A percentile compares a stretch with the other conserved stretches of the same genome.
Evolutionary conservation across 2,113 vertebrate species (phyloP).

Genomic region (Sitta europaea): DNA sequence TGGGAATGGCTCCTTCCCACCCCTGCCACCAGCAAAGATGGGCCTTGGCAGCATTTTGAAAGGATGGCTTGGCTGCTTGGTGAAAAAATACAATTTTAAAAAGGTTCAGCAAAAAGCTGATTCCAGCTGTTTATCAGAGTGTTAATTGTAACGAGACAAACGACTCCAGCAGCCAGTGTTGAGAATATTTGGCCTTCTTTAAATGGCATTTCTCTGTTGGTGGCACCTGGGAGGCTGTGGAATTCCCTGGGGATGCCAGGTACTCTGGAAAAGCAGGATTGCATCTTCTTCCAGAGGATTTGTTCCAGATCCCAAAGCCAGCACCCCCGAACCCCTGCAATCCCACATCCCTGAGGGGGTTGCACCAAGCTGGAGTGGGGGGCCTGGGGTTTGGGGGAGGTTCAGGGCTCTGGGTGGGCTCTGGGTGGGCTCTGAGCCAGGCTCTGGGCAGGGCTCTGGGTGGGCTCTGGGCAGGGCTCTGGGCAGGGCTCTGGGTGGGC

Average conservation of each 20-base stretch:
- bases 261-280: background rate
- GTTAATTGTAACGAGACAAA: background rate
- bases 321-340: background rate
- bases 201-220: background rate
- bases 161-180: background rate
- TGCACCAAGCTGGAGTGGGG: too few species aligned
- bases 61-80: background rate
- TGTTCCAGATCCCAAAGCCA: background rate
- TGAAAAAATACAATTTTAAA: background rate
- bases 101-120: background rate
- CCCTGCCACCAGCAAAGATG: background rate
- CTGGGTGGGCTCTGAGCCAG: fast-evolving
- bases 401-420: too few species aligned
- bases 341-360: background rate
- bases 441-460: background rate
- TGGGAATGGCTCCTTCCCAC: background rate
- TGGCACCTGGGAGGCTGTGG: background rate
- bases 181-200: background rate
- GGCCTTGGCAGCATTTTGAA: background rate
- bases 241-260: fast-evolving
- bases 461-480: too few species aligned
- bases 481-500: too few species aligned
- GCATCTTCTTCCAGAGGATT: background rate
- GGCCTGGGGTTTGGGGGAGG: too few species aligned
- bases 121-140: background rate